Percentiles rank a stretch among this genome's conserved stretches.
Evolutionary conservation across 2,113 vertebrate genomes (phyloP).

Genomic region (Vicugna pacos): DNA sequence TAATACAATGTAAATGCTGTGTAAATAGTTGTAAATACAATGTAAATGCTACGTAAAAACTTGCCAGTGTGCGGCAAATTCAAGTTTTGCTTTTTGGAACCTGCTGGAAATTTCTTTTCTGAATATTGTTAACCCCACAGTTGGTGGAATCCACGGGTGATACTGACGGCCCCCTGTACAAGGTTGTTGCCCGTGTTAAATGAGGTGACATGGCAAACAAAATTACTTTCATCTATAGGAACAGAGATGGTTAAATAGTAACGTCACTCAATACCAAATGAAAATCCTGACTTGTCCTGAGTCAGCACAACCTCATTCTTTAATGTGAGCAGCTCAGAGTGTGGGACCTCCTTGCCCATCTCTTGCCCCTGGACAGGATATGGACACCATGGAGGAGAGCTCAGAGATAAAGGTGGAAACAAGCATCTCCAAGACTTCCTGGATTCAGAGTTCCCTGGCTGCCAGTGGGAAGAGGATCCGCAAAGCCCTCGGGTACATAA

Average conservation of each 20-base stretch:
- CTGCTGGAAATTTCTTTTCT: background rate
- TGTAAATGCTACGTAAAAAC: background rate
- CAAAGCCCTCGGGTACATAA: slow-evolving; percentile 82
- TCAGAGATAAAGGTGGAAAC: slow-evolving; percentile 80
- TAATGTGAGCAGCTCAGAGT: background rate
- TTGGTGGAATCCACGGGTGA: background rate
- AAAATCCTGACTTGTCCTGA: background rate
- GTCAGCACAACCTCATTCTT: background rate
- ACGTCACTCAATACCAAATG: background rate
- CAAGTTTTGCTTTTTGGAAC: background rate
- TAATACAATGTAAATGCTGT: background rate
- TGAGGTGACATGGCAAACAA: background rate
- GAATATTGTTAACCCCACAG: background rate
- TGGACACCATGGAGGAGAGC: slow-evolving; percentile 82
- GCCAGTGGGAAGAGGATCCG: slow-evolving; percentile 77
- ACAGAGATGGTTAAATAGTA: background rate
- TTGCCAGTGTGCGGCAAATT: background rate
- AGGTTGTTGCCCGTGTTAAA: background rate
- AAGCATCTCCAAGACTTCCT: background rate
- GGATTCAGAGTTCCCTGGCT: slow-evolving; percentile 70
- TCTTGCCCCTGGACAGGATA: slow-evolving; percentile 59
- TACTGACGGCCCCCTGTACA: background rate
- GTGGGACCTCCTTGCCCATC: background rate
- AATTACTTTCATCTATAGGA: background rate
- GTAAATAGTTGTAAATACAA: too few relatives aligned